A percentile compares a stretch with the other conserved stretches of the same genome.
Conservation (phyloP, 2,113 vertebrate genomes). For the Cyanoliseus patagonus region DNA sequence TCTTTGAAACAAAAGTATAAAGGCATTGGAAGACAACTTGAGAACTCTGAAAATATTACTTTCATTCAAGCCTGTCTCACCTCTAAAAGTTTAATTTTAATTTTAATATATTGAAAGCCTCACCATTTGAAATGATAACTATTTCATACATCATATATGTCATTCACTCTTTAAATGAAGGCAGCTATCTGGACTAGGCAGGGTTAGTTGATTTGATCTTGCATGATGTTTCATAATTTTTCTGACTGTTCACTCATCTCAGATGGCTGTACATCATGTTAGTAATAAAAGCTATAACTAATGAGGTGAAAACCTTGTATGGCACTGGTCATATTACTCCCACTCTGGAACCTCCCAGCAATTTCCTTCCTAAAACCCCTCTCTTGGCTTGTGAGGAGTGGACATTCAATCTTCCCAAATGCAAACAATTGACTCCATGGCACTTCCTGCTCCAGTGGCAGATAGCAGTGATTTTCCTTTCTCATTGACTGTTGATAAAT, state of each 20-base stretch:
- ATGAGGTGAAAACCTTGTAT: background rate
- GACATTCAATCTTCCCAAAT: constrained; percentile 1
- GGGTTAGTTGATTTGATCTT: constrained; percentile 34
- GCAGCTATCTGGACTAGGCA: background rate
- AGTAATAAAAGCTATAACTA: background rate
- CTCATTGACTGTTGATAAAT: background rate
- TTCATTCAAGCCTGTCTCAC: constrained; percentile 8
- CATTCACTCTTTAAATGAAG: constrained; percentile 14
- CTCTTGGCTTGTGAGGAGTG: background rate
- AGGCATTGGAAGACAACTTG: background rate
- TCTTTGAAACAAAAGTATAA: background rate
- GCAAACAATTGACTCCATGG: background rate
- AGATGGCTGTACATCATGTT: background rate
- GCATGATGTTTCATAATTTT: background rate
- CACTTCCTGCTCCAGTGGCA: background rate
- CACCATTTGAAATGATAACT: constrained; percentile 28
- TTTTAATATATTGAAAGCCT: constrained; percentile 43
- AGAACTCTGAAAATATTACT: background rate
- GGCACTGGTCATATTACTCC: background rate
- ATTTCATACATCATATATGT: background rate
- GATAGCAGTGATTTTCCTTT: background rate
- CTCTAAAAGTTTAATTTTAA: constrained; percentile 47
- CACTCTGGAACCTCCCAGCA: background rate
- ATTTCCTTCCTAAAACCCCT: background rate
- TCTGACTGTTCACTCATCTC: background rate